phyloP scores from a whole-genome alignment of 2,797 vertebrate genomes.

The Halcyon leucocephala region DNA sequence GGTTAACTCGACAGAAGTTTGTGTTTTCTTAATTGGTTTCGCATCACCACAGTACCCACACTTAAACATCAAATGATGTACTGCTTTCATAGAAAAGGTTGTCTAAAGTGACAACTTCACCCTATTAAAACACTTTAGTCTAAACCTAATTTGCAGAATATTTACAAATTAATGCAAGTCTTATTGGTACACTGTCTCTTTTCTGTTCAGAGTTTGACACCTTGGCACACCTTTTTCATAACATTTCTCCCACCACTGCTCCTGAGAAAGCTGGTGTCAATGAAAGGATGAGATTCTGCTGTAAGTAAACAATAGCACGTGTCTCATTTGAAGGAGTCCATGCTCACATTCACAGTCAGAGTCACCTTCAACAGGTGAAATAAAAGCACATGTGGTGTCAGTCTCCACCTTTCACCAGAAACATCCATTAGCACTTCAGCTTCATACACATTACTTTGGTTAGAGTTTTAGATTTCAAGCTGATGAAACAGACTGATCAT shows the following conservation, averaged over 20 bases:
- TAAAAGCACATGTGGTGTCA: not conserved
- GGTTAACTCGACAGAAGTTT: not conserved
- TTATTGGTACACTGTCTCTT: not conserved
- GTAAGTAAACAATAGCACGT: not conserved
- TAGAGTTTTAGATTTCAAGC: not conserved
- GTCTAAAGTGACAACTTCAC: not conserved
- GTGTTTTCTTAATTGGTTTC: not conserved
- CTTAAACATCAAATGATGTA: not conserved
- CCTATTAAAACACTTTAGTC: not conserved
- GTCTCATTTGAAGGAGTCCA: not conserved
- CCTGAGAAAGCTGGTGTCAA: not conserved
- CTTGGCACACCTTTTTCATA: not conserved
- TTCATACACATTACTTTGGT: fast-evolving
- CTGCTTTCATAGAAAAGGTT: not conserved
- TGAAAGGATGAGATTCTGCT: not conserved
- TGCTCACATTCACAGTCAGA: not conserved
- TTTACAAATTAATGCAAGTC: not conserved
- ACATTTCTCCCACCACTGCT: not conserved
- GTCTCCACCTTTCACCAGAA: not conserved
- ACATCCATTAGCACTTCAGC: not conserved
- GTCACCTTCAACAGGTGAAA: not conserved
- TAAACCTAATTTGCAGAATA: not conserved
- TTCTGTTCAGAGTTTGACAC: not conserved
- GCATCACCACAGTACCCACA: not conserved
- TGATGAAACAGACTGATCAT: not conserved